Evolutionary conservation across 2,797 vertebrate genomes (phyloP), one percentile per base, ranked within the genome.

Genomic region (Anableps anableps): DNA sequence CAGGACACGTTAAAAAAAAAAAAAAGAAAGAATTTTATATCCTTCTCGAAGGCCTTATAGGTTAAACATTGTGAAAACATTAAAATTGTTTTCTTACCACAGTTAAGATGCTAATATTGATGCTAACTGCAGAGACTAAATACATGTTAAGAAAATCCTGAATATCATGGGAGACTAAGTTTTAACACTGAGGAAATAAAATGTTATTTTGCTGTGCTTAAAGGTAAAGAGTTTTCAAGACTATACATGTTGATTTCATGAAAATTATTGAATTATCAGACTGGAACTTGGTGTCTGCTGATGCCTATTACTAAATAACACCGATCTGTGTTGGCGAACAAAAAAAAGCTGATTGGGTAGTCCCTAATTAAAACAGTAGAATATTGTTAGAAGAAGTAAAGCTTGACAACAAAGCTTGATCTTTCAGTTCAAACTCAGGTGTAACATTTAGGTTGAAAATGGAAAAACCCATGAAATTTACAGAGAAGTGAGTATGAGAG

Each of bases 381-480:
- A 36, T 76, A 36, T 50, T 21, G 75, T 84, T 75, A 38, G 34
- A 72, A 34, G 66, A 76, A 34, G 58, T 1, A 1, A 38, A 83
- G 82, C 53, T 29, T 77, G 21, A 82, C 68, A 85, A 50, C 38
- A 45, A 48, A 83, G 75, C 5, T 45, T 62, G 38, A 58, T 75
- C 75, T 82, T 80, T 82, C 58, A 70, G 53, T 72, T 68, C 43
- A 55, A 73, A 75, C 31, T 34, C 29, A 75, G 74, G 72, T 83
- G 83, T 74, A 75, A 83, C 73, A 51, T 60, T 62, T 66, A 73
- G 80, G 77, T 81, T 16, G 77, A 87, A 77, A 90, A 86, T 79
- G 80, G 77, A 47, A 86, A 84, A 83, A 31, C 45, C 47, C 0
- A 31, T 76, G 19, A 45, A 75, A 87, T 88, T 92, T 85, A 73